Base-by-base conservation (phyloP, 2,888 invertebrate species). In the Eulithis testata region DNA sequence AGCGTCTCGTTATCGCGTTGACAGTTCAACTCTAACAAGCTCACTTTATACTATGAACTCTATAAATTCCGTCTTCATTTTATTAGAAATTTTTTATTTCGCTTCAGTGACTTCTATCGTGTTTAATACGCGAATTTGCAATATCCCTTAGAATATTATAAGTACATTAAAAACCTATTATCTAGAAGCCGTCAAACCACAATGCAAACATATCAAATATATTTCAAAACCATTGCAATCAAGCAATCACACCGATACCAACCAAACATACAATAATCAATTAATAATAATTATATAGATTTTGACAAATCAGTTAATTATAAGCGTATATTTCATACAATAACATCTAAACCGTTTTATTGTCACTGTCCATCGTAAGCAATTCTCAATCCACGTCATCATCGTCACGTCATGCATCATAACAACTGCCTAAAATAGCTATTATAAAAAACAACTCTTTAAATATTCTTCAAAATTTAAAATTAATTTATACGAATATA, bases 181-280 rank as follows among this genome's bases (percentile, higher is more conserved):
- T 12, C 37, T 11, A 49, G 21, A 40, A 27, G 12, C 47, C 27
- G 4, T 14, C 36, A 1, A 52, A 31, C 5, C 12, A 52, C 45
- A 45, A 45, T 57, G 51, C 36, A 43, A 36, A 51, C 21, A 63
- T 40, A 57, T 63, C 47, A 54, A 49, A 21, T 51, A 12, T 40
- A 27, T 40, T 27, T 37, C 6, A 9, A 54, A 44, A 69, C 69
- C 68, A 65, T 73, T 71, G 71, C 74, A 68, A 59, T 57, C 65
- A 69, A 70, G 71, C 77, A 73, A 74, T 77, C 71, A 72, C 73
- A 76, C 69, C 70, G 68, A 58, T 53, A 68, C 73, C 73, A 60
- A 70, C 67, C 45, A 56, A 59, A 36, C 14, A 67, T 56, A 72
- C 44, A 70, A 21, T 71, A 51, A 27, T 21, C 21, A 21, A 21